Percentiles rank a stretch among this genome's conserved stretches.
These are phyloP conservation scores for Leuciscus waleckii DNA, from an alignment of 2,797 vertebrate genomes.

Conservation along the genomic window DNA sequence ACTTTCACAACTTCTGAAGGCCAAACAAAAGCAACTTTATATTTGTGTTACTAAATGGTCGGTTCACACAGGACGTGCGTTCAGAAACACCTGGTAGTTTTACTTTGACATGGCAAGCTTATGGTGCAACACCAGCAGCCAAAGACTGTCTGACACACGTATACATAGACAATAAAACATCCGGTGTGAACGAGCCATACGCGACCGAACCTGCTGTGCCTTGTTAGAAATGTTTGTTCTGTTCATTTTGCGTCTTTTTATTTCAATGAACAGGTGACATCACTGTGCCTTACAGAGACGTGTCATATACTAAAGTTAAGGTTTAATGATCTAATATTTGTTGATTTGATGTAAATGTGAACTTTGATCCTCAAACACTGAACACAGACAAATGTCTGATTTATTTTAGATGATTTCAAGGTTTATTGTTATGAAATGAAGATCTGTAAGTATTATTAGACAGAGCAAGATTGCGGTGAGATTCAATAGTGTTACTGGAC, in stretches of 20 bases:
- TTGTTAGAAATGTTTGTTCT: neutral
- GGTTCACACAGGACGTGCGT: neutral
- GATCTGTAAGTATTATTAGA: slow-evolving; percentile 17
- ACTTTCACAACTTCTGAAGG: neutral
- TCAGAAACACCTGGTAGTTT: neutral
- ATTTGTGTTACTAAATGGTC: neutral
- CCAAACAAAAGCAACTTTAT: neutral
- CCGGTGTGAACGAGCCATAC: neutral
- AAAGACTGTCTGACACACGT: neutral
- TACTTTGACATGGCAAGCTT: neutral
- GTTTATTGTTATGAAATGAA: neutral
- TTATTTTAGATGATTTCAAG: neutral
- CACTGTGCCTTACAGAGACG: neutral
- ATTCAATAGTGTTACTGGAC: slow-evolving; percentile 29
- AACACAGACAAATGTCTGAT: neutral
- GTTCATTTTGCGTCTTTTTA: neutral
- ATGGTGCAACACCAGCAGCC: neutral
- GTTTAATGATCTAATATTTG: neutral
- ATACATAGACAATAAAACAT: neutral
- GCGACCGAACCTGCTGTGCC: slow-evolving; percentile 12
- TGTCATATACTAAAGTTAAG: neutral
- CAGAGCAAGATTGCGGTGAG: neutral
- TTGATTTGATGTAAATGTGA: neutral
- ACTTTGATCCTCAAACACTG: slow-evolving; percentile 10
- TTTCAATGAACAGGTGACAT: neutral